A percentile compares a stretch with the other conserved stretches of the same genome.
Conservation (phyloP, 2,797 vertebrate genomes). For the Protosalanx chinensis region DNA sequence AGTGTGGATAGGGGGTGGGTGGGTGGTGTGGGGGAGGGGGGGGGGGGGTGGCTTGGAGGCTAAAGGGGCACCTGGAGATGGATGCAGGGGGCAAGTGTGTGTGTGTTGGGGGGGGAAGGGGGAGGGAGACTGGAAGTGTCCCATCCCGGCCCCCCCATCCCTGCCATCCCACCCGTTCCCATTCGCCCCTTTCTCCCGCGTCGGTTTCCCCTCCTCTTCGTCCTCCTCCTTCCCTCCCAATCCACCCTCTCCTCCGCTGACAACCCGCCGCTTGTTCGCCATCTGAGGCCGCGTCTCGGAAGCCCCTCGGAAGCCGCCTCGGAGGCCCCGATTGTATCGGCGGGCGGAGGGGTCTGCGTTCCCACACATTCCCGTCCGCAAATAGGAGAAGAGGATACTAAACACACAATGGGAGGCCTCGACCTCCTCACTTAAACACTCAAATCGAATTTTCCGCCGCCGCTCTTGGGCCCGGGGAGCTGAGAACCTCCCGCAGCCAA, state of each 20-base stretch:
- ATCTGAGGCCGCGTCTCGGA: conserved; percentile 14
- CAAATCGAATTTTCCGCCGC: conserved; percentile 74
- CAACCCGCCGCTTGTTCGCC: conserved; percentile 1
- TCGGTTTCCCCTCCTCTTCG: conserved; percentile 30
- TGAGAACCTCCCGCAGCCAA: conserved; percentile 48
- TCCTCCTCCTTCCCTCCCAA: conserved; percentile 17
- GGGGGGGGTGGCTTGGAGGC: conserved; percentile 61
- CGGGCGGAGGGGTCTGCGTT: conserved; percentile 43
- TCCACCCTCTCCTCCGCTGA: background rate
- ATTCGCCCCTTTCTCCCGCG: conserved; percentile 34
- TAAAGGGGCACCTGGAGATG: conserved; percentile 81
- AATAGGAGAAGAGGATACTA: conserved; percentile 62
- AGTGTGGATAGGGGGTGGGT: conserved; percentile 18
- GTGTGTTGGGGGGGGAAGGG: conserved; percentile 2
- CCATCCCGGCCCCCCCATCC: conserved; percentile 50
- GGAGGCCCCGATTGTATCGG: conserved; percentile 15
- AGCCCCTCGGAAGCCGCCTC: background rate
- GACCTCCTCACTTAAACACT: conserved; percentile 70
- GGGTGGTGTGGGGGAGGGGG: conserved; percentile 47
- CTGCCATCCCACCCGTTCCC: conserved; percentile 44
- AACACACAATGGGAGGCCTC: conserved; percentile 68
- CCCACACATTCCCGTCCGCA: conserved; percentile 67
- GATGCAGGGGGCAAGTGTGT: conserved; percentile 42
- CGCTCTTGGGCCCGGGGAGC: conserved; percentile 66
- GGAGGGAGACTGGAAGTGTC: conserved; percentile 19